phyloP scores from a whole-genome alignment of 2,797 vertebrate species.

The Erpetoichthys calabaricus region DNA sequence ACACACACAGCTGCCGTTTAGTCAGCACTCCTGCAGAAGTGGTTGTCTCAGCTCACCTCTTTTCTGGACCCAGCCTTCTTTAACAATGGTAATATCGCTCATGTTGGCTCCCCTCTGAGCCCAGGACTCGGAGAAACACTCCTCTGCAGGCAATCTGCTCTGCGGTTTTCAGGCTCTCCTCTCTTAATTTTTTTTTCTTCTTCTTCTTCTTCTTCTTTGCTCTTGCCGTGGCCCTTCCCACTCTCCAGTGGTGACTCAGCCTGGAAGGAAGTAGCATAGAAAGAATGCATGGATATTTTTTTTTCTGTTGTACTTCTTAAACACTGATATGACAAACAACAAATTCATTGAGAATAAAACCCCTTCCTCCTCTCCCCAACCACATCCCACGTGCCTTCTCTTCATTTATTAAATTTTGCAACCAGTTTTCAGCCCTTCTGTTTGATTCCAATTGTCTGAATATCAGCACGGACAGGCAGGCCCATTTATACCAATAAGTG shows the following conservation, averaged over 20 bases:
- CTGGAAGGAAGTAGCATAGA: slow-evolving; percentile 76
- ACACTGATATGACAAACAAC: slow-evolving; percentile 61
- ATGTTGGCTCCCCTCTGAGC: slow-evolving; percentile 87
- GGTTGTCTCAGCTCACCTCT: slow-evolving; percentile 67
- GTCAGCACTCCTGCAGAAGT: neutral
- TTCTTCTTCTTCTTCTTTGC: slow-evolving; percentile 31
- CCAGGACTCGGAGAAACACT: slow-evolving; percentile 53
- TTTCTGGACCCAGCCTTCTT: slow-evolving; percentile 98
- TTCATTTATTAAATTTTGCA: neutral
- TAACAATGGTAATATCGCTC: slow-evolving; percentile 98
- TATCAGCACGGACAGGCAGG: too few species aligned
- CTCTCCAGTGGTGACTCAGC: slow-evolving; percentile 82
- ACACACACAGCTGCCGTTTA: slow-evolving; percentile 4
- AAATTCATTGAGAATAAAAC: slow-evolving; percentile 48
- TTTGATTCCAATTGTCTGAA: too few species aligned
- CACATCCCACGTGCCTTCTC: neutral
- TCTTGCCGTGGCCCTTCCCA: slow-evolving; percentile 63
- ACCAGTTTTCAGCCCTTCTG: neutral
- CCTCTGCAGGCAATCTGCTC: slow-evolving; percentile 48
- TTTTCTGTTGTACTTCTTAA: slow-evolving; percentile 38
- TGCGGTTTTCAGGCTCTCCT: slow-evolving; percentile 20
- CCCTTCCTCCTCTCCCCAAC: slow-evolving; percentile 16
- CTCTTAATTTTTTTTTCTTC: slow-evolving; percentile 25
- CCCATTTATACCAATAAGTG: too few species aligned
- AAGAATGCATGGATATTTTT: slow-evolving; percentile 45